Conservation (phyloP, 2,797 vertebrate species). For the Acipenser oxyrinchus region DNA sequence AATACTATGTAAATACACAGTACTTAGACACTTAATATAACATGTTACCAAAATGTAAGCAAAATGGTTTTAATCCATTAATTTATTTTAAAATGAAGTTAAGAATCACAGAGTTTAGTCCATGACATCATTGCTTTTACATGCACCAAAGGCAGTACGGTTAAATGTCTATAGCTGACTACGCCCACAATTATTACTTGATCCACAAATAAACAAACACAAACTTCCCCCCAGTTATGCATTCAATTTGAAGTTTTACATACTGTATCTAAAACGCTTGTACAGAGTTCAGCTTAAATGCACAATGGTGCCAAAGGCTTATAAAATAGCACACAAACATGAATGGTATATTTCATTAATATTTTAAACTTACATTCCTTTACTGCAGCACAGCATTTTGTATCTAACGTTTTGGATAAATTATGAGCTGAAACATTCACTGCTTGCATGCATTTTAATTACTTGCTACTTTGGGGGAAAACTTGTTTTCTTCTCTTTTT, state of each 20-base stretch:
- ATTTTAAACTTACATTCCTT: constrained; percentile 49
- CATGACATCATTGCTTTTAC: too few species aligned
- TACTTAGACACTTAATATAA: too few species aligned
- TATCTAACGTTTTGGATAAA: constrained; percentile 48
- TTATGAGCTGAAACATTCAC: constrained; percentile 49
- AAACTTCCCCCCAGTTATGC: not conserved
- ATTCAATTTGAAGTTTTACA: not conserved
- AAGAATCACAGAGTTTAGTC: too few species aligned
- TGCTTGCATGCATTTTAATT: constrained; percentile 64
- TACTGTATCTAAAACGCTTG: constrained; percentile 14
- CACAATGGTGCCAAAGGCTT: constrained; percentile 36
- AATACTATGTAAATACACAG: too few species aligned
- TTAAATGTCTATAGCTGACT: too few species aligned
- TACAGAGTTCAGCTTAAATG: constrained; percentile 51
- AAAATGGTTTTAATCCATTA: too few species aligned
- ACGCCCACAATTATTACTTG: too few species aligned
- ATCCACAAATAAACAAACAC: too few species aligned
- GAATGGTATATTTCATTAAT: constrained; percentile 52
- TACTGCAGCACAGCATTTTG: constrained; percentile 53
- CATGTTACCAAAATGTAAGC: too few species aligned
- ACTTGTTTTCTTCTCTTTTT: constrained; percentile 31
- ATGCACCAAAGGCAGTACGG: too few species aligned
- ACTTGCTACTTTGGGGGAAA: constrained; percentile 46
- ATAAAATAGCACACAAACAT: constrained; percentile 45
- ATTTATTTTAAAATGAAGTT: too few species aligned